These are phyloP conservation scores for Hypanus sabinus DNA, from an alignment of 2,113 vertebrate species.

Conservation along the genomic window DNA sequence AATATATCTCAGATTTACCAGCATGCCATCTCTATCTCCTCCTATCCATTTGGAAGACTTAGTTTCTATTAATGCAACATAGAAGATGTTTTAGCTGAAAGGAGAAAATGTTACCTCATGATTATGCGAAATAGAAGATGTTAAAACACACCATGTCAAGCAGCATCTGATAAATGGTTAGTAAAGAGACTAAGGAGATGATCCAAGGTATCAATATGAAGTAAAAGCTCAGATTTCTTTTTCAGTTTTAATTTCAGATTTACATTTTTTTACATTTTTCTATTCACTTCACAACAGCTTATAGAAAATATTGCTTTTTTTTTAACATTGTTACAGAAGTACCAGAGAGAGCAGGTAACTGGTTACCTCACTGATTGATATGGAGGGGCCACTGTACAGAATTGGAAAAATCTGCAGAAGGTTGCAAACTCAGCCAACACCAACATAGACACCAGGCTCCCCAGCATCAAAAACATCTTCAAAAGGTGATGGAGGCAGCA, in stretches of 20 bases:
- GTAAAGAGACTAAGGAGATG: not conserved
- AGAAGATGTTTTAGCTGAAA: not conserved
- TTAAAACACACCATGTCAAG: not conserved
- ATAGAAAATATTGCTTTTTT: not conserved
- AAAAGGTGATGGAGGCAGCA: no score
- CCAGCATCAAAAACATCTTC: no score
- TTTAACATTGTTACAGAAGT: not conserved
- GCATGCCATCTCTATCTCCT: not conserved
- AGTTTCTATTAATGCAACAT: not conserved
- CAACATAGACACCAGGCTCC: no score
- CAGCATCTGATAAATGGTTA: not conserved
- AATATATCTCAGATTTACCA: not conserved
- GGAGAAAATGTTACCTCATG: not conserved
- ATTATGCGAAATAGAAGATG: not conserved
- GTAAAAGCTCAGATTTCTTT: not conserved
- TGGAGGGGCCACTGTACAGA: no score
- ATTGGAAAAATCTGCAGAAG: no score
- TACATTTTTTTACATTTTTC: not conserved
- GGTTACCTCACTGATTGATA: no score
- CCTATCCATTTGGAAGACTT: not conserved
- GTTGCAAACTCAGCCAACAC: no score
- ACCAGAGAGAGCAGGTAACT: no score
- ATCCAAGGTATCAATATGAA: not conserved
- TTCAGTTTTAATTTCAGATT: not conserved
- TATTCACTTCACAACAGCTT: not conserved